A percentile compares a stretch with the other conserved stretches of the same genome.
phyloP scores from a whole-genome alignment of 2,797 vertebrate genomes.

The Pseudochirops cupreus region DNA sequence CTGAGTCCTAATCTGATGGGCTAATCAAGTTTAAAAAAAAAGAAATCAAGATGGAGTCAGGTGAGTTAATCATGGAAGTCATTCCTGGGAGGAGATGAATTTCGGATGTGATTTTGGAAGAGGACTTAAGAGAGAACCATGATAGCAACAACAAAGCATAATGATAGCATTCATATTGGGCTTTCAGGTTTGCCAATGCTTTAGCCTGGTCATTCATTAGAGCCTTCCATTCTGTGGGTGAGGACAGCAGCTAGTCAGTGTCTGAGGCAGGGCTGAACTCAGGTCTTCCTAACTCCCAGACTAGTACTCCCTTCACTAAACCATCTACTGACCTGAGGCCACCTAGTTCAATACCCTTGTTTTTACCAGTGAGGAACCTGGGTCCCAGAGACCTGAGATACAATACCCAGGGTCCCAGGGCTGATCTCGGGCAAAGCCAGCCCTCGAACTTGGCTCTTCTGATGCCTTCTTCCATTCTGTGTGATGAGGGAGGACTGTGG shows the following conservation, averaged over 20 bases:
- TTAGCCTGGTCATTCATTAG: neutral
- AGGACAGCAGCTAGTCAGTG: slow-evolving; percentile 20
- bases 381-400: neutral
- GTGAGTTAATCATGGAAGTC: neutral
- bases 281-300: neutral
- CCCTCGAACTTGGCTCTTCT: neutral
- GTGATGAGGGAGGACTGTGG: too few species aligned
- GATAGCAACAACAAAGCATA: neutral
- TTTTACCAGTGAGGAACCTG: neutral
- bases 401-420: neutral
- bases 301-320: neutral
- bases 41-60: neutral
- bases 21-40: neutral
- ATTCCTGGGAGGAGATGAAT: neutral
- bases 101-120: neutral
- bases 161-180: neutral
- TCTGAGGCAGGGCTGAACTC: neutral
- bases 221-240: neutral
- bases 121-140: neutral
- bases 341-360: neutral
- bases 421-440: neutral
- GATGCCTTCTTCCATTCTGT: neutral
- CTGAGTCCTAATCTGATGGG: neutral
- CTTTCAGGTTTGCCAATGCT: neutral
- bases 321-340: neutral